phyloP scores from a whole-genome alignment of 2,113 vertebrate species.

The Axis porcinus region DNA sequence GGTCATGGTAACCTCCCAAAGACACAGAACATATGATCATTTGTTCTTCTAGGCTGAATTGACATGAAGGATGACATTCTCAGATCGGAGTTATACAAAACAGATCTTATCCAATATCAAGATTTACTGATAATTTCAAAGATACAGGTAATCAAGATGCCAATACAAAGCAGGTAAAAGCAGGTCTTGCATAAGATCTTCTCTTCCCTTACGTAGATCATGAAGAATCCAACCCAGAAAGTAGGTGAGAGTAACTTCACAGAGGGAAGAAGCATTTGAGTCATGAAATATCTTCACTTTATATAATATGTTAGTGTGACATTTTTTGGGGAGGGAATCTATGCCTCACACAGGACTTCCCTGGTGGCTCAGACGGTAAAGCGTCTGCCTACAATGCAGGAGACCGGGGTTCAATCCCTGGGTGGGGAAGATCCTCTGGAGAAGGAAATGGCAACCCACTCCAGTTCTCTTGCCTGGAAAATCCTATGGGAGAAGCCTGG shows the following conservation, averaged over 20 bases:
- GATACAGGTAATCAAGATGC: background rate
- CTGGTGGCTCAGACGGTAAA: too few species aligned
- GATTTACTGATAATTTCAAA: background rate
- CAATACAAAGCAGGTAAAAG: background rate
- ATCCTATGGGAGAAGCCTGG: too few species aligned
- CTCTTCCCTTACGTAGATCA: background rate
- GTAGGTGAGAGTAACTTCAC: background rate
- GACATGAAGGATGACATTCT: background rate
- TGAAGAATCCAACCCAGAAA: background rate
- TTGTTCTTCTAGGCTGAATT: background rate
- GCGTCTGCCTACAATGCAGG: too few species aligned
- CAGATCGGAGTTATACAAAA: background rate
- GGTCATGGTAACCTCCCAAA: background rate
- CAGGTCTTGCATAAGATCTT: background rate
- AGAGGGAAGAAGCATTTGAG: background rate
- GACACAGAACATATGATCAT: background rate
- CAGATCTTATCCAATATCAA: background rate
- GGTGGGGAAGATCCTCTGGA: too few species aligned
- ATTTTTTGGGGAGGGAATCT: background rate
- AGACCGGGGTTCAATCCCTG: too few species aligned
- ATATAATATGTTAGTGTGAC: background rate
- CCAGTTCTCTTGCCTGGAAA: too few species aligned
- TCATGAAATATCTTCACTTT: background rate
- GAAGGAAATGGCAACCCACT: too few species aligned
- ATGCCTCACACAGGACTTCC: background rate